Base-by-base conservation (phyloP, 1,140 invertebrate species). In the Panulirus ornatus region DNA sequence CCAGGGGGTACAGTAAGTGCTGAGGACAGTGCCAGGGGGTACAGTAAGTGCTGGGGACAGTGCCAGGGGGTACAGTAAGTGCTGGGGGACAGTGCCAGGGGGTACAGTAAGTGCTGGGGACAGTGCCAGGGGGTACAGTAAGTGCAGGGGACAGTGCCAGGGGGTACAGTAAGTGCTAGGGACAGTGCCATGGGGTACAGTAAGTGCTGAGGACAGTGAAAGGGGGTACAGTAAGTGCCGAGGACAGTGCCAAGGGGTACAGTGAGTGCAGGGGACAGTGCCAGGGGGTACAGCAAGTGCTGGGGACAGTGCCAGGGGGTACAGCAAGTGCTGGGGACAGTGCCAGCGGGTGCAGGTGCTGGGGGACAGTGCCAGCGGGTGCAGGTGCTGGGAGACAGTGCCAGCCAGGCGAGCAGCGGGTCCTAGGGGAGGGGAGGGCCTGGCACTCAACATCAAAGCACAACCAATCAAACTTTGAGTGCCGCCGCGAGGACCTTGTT, bases 401-500 rank as follows among this genome's bases (percentile, higher is more conserved):
- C 34, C 81, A 83, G 38, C 51, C 30, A 58, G 58, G 81, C 81
- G 54, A 83, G 81, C 81, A 83, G 58, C 81, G 42, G 1, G 58
- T 38, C 40, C 75, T 66, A 27, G 36, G 47, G 58, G 47, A 19
- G 54, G 27, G 36, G 81, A 34, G 22, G 16, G 58, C 36, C 36
- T 40, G 81, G 58, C 81, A 63, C 81, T 83, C 81, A n/a, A 83
- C 81, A 83, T 83, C 81, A 83, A 83, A 83, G 81, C 81, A 83
- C 81, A 66, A 83, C 81, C 81, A 83, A 83, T 83, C 81, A 83
- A 83, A 83, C 81, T 83, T 47, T 83, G 81, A 83, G 81, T 83
- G 81, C 81, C 54, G 47, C 81, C 81, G 54, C 27, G 38, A 83
- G 58, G 47, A 38, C 38, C 81, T 83, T 63, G 51, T 38, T 83